Conservation (phyloP, 2,797 vertebrate species). For the Sebastes hubbsi region DNA sequence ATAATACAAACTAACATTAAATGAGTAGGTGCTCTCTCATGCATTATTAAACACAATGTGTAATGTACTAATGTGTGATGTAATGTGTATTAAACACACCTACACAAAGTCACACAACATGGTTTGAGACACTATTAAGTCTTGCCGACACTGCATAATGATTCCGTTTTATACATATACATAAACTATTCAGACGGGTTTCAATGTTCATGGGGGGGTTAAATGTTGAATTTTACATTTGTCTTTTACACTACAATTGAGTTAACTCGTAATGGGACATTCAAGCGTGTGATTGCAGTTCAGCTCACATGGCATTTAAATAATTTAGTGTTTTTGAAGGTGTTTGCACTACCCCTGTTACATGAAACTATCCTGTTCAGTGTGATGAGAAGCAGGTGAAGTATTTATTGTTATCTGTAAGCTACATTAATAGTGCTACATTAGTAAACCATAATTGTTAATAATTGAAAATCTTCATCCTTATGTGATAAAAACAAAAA, state of each 20-base stretch:
- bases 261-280: constrained; percentile 19
- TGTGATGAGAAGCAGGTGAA: neutral
- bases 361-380: constrained; percentile 6
- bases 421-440: neutral
- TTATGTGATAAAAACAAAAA: constrained; percentile 12
- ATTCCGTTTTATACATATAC: constrained; percentile 28
- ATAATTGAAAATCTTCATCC: neutral
- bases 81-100: neutral
- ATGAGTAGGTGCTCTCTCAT: neutral
- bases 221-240: constrained; percentile 23
- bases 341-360: constrained; percentile 21
- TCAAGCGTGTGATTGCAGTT: constrained; percentile 38
- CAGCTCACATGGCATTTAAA: constrained; percentile 42
- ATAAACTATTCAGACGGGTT: constrained; percentile 28
- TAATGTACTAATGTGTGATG: neutral
- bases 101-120: neutral
- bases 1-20: neutral
- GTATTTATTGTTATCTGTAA: neutral
- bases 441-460: neutral
- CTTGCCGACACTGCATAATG: neutral
- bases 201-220: constrained; percentile 14
- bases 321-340: constrained; percentile 39
- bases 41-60: neutral
- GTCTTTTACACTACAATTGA: constrained; percentile 37
- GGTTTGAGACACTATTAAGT: neutral